Base-by-base conservation (phyloP, 2,113 vertebrate genomes). In the Hippocampus barbouri region DNA sequence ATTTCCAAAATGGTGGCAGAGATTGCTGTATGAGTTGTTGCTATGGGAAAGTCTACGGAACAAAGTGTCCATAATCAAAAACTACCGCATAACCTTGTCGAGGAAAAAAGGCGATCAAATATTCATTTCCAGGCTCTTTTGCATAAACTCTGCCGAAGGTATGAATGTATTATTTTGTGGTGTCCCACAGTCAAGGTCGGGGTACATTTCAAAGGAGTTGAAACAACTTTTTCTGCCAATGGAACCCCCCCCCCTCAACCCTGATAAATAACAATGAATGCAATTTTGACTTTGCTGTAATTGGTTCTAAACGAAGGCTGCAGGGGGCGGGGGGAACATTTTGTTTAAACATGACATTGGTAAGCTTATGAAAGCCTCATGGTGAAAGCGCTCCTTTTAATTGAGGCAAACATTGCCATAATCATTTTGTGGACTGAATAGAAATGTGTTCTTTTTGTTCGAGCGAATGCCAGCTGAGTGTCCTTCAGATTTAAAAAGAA, bases 91-190 rank as follows among this genome's bases (percentile, higher is more conserved):
- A 72, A 87, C 85, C 84, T 85, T 88, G 88, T 53, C 5, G 30
- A 79, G 74, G 25, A 56, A 40, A 85, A 83, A 79, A 70, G 47
- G 79, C 83, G 74, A 82, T 88, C 79, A 83, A 76, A 83, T 84
- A 88, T 89, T 89, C 83, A 78, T 43, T 78, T 85, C 79, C 49
- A 69, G 18, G 59, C 75, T 83, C 60, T 61, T 90, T 91, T 85
- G 85, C 88, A 91, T 89, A 87, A 89, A 87, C 77, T 83, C 83
- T 82, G 86, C 86, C 85, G 82, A 86, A 86, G 78, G 84, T 82
- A 70, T 83, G 86, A 86, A 89, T 91, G 74, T 73, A 88, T 89
- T 89, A 89, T 14, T 51, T 76, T 41, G 59, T 63, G 57, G 61
- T 27, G 76, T 82, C 73, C 83, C 76, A 30, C 63, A 47, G 74